phyloP scores from a whole-genome alignment of 2,797 vertebrate genomes.

The Parauchenoglanis punctatus region DNA sequence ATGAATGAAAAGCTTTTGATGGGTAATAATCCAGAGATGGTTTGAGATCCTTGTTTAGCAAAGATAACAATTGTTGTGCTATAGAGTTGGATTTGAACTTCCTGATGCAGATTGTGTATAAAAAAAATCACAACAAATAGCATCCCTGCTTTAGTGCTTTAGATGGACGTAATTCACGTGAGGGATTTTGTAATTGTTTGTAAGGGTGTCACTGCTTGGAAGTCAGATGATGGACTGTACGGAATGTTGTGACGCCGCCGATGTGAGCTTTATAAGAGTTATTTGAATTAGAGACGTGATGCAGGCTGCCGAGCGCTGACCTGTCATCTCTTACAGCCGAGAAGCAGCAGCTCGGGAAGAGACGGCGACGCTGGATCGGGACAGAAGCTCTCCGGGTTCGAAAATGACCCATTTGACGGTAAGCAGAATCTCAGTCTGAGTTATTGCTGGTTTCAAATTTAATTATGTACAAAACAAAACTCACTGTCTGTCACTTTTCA shows the following conservation, averaged over 20 bases:
- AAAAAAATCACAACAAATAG: not conserved
- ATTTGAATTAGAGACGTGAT: too few relatives aligned
- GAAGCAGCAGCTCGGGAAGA: conserved; percentile 20
- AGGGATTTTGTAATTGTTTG: not conserved
- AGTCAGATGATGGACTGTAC: not conserved
- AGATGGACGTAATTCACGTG: not conserved
- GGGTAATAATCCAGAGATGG: not conserved
- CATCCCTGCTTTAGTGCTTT: not conserved
- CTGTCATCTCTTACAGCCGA: not conserved
- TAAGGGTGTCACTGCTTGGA: not conserved
- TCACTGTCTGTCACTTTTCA: not conserved
- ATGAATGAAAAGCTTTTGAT: not conserved
- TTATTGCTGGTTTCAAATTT: not conserved
- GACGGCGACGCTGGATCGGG: conserved; percentile 26
- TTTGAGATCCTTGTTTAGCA: not conserved
- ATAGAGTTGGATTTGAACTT: too few relatives aligned
- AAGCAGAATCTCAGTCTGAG: not conserved
- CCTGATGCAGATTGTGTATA: not conserved
- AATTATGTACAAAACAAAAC: not conserved
- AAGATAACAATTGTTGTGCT: not conserved
- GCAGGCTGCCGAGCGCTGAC: not conserved
- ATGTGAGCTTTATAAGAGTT: not conserved
- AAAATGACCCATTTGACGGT: not conserved
- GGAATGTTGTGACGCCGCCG: not conserved
- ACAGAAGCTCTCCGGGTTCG: conserved; percentile 6